Base-by-base conservation (phyloP, 2,888 invertebrate genomes). In the Lysandra bellargus region DNA sequence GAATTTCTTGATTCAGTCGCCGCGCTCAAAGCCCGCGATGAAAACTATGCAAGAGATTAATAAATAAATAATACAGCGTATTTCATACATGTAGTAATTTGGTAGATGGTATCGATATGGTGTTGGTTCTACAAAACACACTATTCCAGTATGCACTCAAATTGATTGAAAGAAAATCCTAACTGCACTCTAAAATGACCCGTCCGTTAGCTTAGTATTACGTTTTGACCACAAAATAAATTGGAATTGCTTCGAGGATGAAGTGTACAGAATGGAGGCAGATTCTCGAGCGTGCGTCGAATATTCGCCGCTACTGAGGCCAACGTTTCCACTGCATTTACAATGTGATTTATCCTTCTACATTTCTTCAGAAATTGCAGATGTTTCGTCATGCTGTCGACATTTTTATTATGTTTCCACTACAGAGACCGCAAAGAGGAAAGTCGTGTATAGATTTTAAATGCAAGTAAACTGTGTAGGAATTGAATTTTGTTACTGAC, bases 301-400 rank as follows among this genome's bases (percentile, higher is more conserved):
- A 91, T 90, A 88, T 90, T 87, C 86, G 86, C 85, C 83, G 83
- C 84, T 83, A 74, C 83, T 84, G 84, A 84, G 83, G 83, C 83
- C 83, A 80, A 83, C 83, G 83, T 84, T 85, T 86, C 84, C 84
- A 87, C 86, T 90, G 90, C 90, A 89, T 90, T 90, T 88, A 86
- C 86, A 88, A 87, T 87, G 86, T 90, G 90, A 91, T 92, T 91
- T 90, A 90, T 86, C 85, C 85, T 83, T 85, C 85, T 86, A 88
- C 87, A 88, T 88, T 88, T 85, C 83, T 83, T 86, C 86, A 87
- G 87, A 88, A 88, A 89, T 88, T 89, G 88, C 89, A 89, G 86
- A 88, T 87, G 87, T 89, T 87, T 86, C 85, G 85, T 88, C 88
- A 88, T 82, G 81, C 80, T 83, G 81, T 83, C 82, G 85, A 86